These are phyloP conservation scores for Orientallactaga sibirica DNA, from an alignment of 2,797 vertebrate species.

Conservation along the genomic window DNA sequence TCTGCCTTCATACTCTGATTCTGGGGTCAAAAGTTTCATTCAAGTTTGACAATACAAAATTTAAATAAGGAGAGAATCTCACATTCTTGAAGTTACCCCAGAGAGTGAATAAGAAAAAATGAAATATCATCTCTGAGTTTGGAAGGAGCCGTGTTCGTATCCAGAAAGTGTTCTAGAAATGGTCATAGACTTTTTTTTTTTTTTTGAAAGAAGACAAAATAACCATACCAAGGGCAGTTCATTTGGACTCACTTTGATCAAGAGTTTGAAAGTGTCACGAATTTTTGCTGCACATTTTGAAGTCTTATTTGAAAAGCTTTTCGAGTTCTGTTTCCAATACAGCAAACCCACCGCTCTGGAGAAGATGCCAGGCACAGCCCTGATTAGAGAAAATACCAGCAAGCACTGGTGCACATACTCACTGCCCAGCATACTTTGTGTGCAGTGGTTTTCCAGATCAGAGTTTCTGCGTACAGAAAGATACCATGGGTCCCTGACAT, in stretches of 20 bases:
- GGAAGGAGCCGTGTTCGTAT: background rate
- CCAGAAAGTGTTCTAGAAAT: background rate
- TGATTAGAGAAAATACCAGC: background rate
- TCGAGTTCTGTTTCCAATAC: background rate
- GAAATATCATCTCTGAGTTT: background rate
- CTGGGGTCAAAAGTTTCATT: slow-evolving; percentile 72
- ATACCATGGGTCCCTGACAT: accelerated
- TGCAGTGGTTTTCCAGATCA: background rate
- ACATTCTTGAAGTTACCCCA: background rate
- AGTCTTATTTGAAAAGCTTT: background rate
- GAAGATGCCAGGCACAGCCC: too few species aligned
- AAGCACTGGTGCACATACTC: too few species aligned
- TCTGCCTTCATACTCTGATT: background rate
- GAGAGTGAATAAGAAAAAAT: background rate
- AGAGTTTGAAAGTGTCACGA: background rate
- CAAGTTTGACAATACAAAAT: background rate
- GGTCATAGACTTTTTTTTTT: background rate
- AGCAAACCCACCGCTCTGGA: background rate
- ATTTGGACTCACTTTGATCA: background rate
- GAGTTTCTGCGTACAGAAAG: background rate
- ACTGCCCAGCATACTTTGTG: background rate
- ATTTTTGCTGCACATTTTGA: background rate
- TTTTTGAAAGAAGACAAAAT: background rate
- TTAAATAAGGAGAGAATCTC: background rate
- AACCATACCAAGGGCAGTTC: background rate